Evolutionary conservation across 53 echinoderm and acorn worm species (phyloP), one percentile per base, ranked within the genome.

Genomic region (Actinopyga echinites): DNA sequence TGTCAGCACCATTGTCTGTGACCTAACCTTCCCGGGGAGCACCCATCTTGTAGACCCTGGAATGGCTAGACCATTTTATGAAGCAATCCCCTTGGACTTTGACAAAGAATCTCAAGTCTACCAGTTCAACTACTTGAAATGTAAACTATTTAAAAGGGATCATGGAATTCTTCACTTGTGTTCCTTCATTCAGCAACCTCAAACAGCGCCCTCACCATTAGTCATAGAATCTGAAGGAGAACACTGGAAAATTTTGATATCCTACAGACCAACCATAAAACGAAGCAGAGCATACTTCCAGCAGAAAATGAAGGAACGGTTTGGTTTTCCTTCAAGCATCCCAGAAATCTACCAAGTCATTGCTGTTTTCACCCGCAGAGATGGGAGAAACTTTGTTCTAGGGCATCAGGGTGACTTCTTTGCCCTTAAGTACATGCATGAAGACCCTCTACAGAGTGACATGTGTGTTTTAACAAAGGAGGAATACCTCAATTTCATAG

Each of bases 31-130:
- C 36, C 71, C 71, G 3, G 71, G 71, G 23, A 71, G 71, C 71
- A 40, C 2, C 12, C 71, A 71, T 33, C 42, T 71, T n/a, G 71
- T 71, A 42, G 71, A 71, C 42, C 71, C 71, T 40, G 71, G 71
- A 23, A 71, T 33, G n/a, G 42, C 40, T 20, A 40, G 71, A 44
- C 71, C 71, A 6, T 44, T 71, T 11, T 71, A 40, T 25, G 3
- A 71, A 71, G 36, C 45, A 0, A 69, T 69, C 40, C 44, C 69
- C 4, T 40, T 69, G 6, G 69, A 69, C 44, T 69, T 69, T 69
- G 69, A 69, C 3, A n/a, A 69, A 12, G 69, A 69, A 69, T 69
- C 69, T 69, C 21, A 38, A 21, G 20, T 69, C 38, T 69, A 69
- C 38, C 22, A 43, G 24, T 69, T 69, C 21, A 69, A 43, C 20